Conservation (phyloP, 1,140 invertebrate genomes). For the Cotesia glomerata region DNA sequence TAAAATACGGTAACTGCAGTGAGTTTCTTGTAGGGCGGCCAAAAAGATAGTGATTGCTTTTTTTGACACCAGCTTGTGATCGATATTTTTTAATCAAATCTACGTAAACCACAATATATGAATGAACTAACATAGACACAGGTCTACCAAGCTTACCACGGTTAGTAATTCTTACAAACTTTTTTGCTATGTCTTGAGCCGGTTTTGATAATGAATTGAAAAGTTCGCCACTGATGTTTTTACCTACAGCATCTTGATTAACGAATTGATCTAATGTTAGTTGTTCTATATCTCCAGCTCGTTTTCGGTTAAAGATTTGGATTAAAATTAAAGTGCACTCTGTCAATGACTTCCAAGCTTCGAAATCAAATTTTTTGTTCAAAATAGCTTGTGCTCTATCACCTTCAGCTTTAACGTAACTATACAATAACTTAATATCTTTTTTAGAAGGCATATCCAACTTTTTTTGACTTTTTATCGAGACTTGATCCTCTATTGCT, state of each 20-base stretch:
- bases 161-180: background rate
- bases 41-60: background rate
- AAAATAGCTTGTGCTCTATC: background rate
- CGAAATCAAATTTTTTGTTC: background rate
- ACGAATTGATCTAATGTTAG: background rate
- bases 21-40: background rate
- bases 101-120: background rate
- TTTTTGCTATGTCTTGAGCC: background rate
- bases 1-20: background rate
- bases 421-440: slow-evolving; percentile 24
- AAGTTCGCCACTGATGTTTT: background rate
- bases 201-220: background rate
- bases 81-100: background rate
- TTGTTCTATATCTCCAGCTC: slow-evolving; percentile 7
- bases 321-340: background rate
- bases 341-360: background rate
- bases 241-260: background rate
- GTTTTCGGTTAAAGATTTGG: slow-evolving; percentile 6
- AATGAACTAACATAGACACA: background rate
- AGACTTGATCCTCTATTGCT: slow-evolving; percentile 21
- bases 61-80: background rate
- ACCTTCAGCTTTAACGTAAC: background rate
- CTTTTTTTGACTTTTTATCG: slow-evolving; percentile 17
- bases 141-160: background rate
- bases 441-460: slow-evolving; percentile 13